phyloP scores from a whole-genome alignment of 2,797 vertebrate species.

The Rhabdomys pumilio region DNA sequence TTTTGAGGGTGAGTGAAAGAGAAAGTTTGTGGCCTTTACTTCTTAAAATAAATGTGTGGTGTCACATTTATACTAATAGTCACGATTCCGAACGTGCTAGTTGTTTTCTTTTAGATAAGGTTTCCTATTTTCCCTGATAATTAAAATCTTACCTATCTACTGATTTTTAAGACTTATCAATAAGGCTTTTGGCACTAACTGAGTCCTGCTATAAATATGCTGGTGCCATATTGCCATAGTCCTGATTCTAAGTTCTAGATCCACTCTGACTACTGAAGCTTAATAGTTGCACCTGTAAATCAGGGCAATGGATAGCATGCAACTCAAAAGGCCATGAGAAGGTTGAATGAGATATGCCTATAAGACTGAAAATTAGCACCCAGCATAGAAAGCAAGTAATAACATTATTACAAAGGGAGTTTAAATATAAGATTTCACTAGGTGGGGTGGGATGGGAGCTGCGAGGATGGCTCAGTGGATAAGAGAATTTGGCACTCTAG shows the following conservation, averaged over 20 bases:
- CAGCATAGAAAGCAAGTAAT: neutral
- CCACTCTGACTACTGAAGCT: neutral
- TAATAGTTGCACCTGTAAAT: conserved; percentile 11
- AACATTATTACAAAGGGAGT: conserved; percentile 22
- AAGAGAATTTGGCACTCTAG: neutral
- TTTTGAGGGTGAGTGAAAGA: neutral
- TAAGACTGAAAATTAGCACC: conserved; percentile 5
- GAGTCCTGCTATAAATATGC: conserved; percentile 6
- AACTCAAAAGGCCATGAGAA: neutral
- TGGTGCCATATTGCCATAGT: neutral
- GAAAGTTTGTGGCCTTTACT: conserved; percentile 37
- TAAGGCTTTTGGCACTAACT: conserved; percentile 3
- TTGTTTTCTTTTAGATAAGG: neutral
- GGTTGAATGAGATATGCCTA: conserved; percentile 42
- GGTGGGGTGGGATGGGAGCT: too few relatives aligned
- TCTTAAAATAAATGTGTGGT: neutral
- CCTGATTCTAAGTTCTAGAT: conserved; percentile 51
- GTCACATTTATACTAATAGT: conserved; percentile 52
- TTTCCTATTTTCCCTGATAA: conserved; percentile 39
- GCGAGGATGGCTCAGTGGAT: neutral
- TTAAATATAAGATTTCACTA: conserved; percentile 42
- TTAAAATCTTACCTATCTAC: neutral
- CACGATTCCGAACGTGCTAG: neutral
- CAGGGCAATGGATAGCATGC: neutral
- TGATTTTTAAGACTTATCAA: conserved; percentile 57